Evolutionary conservation across 1,140 invertebrate species (phyloP).

Genomic region (Diuraphis noxia): DNA sequence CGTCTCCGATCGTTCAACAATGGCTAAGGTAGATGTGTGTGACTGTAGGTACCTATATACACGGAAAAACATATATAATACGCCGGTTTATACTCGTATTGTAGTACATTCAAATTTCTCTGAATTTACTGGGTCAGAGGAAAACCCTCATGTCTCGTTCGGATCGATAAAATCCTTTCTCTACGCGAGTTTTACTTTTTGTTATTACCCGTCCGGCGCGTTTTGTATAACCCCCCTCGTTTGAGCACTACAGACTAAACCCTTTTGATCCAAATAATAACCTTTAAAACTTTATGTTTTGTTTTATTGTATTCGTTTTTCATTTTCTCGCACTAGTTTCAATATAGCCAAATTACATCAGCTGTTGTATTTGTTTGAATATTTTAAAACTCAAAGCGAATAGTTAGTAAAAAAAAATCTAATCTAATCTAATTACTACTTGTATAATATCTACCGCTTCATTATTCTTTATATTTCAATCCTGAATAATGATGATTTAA

Average conservation of each 20-base stretch:
- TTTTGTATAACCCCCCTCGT: background rate
- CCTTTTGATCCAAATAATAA: background rate
- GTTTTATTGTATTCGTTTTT: background rate
- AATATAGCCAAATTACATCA: background rate
- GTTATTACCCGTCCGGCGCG: background rate
- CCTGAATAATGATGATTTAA: background rate
- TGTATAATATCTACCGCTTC: too few relatives aligned
- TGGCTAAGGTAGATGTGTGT: background rate
- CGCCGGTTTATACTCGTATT: background rate
- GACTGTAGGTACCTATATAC: background rate
- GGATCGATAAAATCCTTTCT: conserved; percentile 14
- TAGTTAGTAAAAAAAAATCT: too few relatives aligned
- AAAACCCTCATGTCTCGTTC: background rate
- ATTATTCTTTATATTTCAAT: background rate
- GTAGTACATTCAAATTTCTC: conserved; percentile 17
- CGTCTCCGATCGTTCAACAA: background rate
- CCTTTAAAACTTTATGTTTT: background rate
- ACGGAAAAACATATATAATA: background rate
- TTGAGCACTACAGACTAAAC: background rate
- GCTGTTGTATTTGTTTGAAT: too few relatives aligned
- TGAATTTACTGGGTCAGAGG: conserved; percentile 18
- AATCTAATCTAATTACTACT: too few relatives aligned
- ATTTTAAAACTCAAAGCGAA: too few relatives aligned
- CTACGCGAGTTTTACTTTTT: background rate
- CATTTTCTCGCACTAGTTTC: background rate